Conservation (phyloP, 2,888 invertebrate species). For the Ophion costatus region DNA sequence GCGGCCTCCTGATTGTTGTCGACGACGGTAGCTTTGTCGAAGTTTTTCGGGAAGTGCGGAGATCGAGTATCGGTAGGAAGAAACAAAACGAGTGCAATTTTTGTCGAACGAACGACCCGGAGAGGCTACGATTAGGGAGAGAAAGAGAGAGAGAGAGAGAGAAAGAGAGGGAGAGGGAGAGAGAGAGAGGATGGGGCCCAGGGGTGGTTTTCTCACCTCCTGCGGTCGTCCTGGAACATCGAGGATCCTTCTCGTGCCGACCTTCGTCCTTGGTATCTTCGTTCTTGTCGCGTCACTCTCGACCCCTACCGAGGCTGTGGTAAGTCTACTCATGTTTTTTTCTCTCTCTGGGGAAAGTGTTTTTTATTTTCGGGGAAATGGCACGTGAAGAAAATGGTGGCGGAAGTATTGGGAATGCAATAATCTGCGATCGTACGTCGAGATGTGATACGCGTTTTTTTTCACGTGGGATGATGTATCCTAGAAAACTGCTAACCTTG, state of each 20-base stretch:
- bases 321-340: constrained; percentile 69
- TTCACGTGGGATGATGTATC: constrained; percentile 27
- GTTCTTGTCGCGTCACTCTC: constrained; percentile 67
- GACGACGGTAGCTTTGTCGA: not conserved
- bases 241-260: constrained; percentile 56
- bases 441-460: constrained; percentile 7
- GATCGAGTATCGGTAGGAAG: constrained; percentile 2
- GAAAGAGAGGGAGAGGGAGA: constrained; percentile 38
- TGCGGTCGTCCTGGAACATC: constrained; percentile 54
- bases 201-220: constrained; percentile 69
- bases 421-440: not conserved
- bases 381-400: not conserved
- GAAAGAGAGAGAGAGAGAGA: constrained; percentile 37
- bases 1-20: not conserved
- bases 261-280: constrained; percentile 73
- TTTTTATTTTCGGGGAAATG: not conserved
- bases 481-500: constrained; percentile 57
- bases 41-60: constrained; percentile 15
- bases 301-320: constrained; percentile 74
- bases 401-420: not conserved
- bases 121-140: constrained; percentile 11
- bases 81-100: constrained; percentile 10
- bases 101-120: constrained; percentile 16
- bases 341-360: not conserved
- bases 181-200: constrained; percentile 72